Evolutionary conservation across 1,140 invertebrate genomes (phyloP).

Genomic region (Lepidurus packardi): DNA sequence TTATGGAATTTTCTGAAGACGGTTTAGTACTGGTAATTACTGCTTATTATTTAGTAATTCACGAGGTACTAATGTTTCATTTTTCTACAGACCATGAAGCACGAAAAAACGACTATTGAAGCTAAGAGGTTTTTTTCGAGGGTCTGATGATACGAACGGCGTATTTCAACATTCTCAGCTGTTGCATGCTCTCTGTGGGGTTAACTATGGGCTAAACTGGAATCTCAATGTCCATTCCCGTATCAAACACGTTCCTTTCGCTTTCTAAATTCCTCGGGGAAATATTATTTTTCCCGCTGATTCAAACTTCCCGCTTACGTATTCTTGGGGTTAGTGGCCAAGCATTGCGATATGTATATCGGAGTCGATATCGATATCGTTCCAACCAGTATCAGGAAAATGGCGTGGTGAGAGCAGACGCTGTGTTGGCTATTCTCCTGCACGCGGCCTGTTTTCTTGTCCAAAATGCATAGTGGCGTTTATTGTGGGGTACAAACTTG

Average conservation of each 20-base stretch:
- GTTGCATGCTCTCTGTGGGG: not conserved
- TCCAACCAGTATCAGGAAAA: not conserved
- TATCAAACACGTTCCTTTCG: not conserved
- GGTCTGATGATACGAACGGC: not conserved
- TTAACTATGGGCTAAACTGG: not conserved
- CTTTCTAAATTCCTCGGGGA: not conserved
- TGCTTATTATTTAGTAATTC: not conserved
- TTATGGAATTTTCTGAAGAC: not conserved
- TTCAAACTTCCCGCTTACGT: not conserved
- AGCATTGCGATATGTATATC: not conserved
- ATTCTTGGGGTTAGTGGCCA: not conserved
- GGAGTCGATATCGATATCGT: not conserved
- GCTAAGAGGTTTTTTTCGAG: not conserved
- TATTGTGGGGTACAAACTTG: constrained; percentile 15
- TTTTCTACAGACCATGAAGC: not conserved
- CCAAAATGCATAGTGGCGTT: constrained; percentile 18
- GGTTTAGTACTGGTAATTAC: not conserved
- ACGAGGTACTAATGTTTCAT: not conserved
- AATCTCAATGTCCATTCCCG: not conserved
- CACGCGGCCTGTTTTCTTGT: constrained; percentile 2
- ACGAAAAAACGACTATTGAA: constrained; percentile 6
- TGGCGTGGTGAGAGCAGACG: constrained; percentile 11
- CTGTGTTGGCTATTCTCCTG: constrained; percentile 1
- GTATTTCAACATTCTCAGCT: not conserved
- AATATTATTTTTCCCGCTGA: not conserved